Base-by-base conservation (phyloP, 2,113 vertebrate species). In the Peromyscus polionotus region DNA sequence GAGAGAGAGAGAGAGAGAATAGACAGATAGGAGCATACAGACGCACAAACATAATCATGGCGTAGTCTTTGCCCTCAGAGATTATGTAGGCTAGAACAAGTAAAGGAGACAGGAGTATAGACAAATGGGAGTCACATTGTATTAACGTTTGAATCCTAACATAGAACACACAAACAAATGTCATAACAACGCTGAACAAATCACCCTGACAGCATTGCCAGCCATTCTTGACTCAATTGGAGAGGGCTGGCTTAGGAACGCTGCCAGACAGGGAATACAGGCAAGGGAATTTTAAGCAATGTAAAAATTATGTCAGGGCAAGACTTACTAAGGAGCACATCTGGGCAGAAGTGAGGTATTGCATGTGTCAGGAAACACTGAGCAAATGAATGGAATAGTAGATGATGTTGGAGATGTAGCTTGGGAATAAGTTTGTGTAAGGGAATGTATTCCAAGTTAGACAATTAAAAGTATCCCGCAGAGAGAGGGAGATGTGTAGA, bases 211-310 rank as follows among this genome's bases (percentile, higher is more conserved):
- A 85, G 19, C 8, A 19, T 63, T 72, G 51, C 45, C 85, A 63
- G 70, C 63, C 54, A 45, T 80, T 95, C 88, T 70, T 90, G 77
- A 42, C 16, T 94, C 75, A 87, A 61, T 90, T 84, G 76, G 51
- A 96, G 26, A 90, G 80, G 79, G 26, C 65, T 76, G 81, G 28
- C 4, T 59, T 83, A 88, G 93, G 76, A 86, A 84, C n/a, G 36
- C 39, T 95, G 54, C 54, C 42, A 77, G 88, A 28, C 65, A 86
- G n/a, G 92, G 33, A 93, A 84, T 31, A 2, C 33, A 87, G 54
- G 36, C 36, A 70, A 91, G 83, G 70, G 26, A 81, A 94, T 87
- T 88, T 80, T 94, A 83, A 73, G 80, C 36, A 16, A 90, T 63
- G 36, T 39, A 13, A 42, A 36, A 42, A 19, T 54, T 61, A 54